Conservation (phyloP, 30 jellyfish, hydroid and myxozoan species). For the Sanderia malayensis region DNA sequence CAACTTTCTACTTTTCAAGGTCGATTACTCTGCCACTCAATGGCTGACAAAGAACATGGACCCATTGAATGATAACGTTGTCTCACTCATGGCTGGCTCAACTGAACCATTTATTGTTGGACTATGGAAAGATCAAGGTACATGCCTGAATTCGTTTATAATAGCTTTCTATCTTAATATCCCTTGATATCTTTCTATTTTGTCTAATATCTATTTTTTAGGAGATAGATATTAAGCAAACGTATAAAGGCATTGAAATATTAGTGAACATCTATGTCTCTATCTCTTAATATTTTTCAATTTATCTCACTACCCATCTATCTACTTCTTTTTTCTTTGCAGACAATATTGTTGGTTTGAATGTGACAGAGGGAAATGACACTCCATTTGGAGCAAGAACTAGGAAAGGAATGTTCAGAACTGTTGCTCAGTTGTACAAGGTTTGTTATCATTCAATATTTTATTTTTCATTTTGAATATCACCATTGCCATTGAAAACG, state of each 20-base stretch:
- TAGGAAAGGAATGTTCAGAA: constrained; percentile 99
- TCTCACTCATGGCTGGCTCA: constrained; percentile 76
- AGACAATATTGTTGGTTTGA: constrained; percentile 96
- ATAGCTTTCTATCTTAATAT: too few species aligned
- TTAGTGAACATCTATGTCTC: too few species aligned
- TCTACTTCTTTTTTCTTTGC: too few species aligned
- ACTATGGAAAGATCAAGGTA: constrained; percentile 93
- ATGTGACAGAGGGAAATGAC: constrained; percentile 89
- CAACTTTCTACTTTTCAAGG: too few species aligned
- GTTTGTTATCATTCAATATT: constrained; percentile 54
- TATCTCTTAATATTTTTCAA: too few species aligned
- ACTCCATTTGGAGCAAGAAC: constrained; percentile 96
- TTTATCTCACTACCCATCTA: too few species aligned
- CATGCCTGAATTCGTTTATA: not conserved
- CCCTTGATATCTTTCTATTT: too few species aligned
- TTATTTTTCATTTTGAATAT: too few species aligned
- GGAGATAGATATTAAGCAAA: too few species aligned
- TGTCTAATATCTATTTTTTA: too few species aligned
- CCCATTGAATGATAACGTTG: constrained; percentile 97
- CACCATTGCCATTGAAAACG: too few species aligned
- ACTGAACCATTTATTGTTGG: constrained; percentile 84
- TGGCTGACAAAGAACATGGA: constrained; percentile 99
- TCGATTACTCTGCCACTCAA: constrained; percentile 92
- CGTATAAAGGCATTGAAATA: too few species aligned
- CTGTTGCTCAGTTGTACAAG: constrained; percentile 98